A percentile compares a stretch with the other conserved stretches of the same genome.
Evolutionary conservation across 2,797 vertebrate species (phyloP).

Genomic region (Cephalopachus bancanus): DNA sequence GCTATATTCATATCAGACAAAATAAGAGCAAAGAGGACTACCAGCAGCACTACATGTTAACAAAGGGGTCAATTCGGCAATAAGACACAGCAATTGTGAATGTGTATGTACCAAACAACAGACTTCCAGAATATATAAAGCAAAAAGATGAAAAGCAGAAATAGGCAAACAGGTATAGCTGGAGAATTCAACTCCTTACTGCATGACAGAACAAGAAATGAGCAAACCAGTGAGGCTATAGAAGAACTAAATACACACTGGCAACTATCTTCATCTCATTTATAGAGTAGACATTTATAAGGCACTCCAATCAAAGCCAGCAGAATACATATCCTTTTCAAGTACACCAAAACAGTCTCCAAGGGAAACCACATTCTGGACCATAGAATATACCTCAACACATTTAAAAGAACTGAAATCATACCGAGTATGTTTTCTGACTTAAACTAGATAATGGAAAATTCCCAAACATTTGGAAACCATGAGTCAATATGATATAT

Average conservation of each 20-base stretch:
- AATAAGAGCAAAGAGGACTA: neutral
- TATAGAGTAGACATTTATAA: neutral
- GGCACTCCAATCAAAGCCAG: too few relatives aligned
- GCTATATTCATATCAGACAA: accelerated
- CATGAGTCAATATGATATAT: neutral
- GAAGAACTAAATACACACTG: neutral
- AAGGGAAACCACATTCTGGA: neutral
- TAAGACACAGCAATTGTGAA: neutral
- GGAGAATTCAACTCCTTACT: neutral
- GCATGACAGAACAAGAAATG: neutral
- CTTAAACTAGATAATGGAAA: neutral
- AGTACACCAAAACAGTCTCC: neutral
- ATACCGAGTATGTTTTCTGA: neutral
- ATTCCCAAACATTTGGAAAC: neutral
- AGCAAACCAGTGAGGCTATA: neutral
- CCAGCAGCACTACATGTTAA: neutral
- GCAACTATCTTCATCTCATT: neutral
- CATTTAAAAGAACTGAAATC: neutral
- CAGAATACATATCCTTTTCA: neutral
- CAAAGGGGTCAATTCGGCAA: neutral
- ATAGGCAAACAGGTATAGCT: neutral
- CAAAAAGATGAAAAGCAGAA: neutral
- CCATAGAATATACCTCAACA: neutral
- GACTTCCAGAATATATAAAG: neutral
- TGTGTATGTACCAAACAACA: neutral